phyloP scores from a whole-genome alignment of 2,888 invertebrate genomes.

The Odiellus spinosus region DNA sequence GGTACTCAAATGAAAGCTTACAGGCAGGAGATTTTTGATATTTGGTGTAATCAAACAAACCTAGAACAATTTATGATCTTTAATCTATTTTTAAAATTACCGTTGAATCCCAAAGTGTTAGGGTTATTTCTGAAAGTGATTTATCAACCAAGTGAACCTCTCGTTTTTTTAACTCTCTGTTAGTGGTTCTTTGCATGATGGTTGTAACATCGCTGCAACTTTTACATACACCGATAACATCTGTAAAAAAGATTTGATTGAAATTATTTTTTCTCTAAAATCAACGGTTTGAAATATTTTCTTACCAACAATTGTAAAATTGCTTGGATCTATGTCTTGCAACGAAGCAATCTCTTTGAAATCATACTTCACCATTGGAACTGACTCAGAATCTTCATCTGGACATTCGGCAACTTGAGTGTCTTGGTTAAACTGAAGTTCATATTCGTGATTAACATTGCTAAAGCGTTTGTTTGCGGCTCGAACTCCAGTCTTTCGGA shows the following conservation, averaged over 20 bases:
- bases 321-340: constrained; percentile 37
- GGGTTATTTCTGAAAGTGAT: constrained; percentile 51
- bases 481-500: constrained; percentile 70
- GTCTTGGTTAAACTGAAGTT: constrained; percentile 71
- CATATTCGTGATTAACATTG: constrained; percentile 78
- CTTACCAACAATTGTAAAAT: no score
- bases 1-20: background rate
- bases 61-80: background rate
- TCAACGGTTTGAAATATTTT: no score
- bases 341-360: constrained; percentile 60
- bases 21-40: background rate
- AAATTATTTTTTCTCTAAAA: no score
- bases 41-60: background rate
- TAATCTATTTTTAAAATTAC: constrained; percentile 14
- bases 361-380: constrained; percentile 61
- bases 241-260: constrained; percentile 34
- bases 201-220: constrained; percentile 49
- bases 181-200: constrained; percentile 53
- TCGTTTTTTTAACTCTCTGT: constrained; percentile 71
- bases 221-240: constrained; percentile 78
- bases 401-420: constrained; percentile 41
- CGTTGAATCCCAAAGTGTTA: constrained; percentile 77
- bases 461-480: constrained; percentile 81
- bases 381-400: constrained; percentile 28
- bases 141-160: constrained; percentile 75